A percentile compares a stretch with the other conserved stretches of the same genome.
phyloP scores from a whole-genome alignment of 92 coral and sea anemone species.

The Palythoa grandis region DNA sequence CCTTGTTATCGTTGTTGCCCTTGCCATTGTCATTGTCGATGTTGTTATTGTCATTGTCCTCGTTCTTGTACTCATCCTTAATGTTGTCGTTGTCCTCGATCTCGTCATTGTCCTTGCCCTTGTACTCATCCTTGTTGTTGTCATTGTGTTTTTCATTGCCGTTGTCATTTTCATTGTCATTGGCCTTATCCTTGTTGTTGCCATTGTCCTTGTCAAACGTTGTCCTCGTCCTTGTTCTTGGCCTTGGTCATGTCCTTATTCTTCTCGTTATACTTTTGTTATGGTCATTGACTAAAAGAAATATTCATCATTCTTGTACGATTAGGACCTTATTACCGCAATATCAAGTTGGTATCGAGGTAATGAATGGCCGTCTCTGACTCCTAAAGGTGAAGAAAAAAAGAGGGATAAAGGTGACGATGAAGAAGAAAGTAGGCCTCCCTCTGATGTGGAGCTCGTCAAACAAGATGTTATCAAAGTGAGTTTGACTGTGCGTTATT shows the following conservation, averaged over 20 bases:
- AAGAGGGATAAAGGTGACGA: constrained; percentile 40
- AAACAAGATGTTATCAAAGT: constrained; percentile 88
- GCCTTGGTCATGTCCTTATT: not conserved
- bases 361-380: constrained; percentile 74
- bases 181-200: not conserved
- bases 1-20: too few species aligned
- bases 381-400: constrained; percentile 58
- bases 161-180: too few species aligned
- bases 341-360: constrained; percentile 84
- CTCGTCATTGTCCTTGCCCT: too few species aligned
- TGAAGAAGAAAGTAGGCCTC: constrained; percentile 43
- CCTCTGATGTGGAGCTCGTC: constrained; percentile 85
- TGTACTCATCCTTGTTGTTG: not conserved
- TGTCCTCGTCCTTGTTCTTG: not conserved
- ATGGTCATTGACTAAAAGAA: not conserved
- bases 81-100: too few species aligned
- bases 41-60: too few species aligned
- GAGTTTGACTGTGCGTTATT: not conserved
- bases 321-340: constrained; percentile 63
- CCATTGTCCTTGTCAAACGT: not conserved
- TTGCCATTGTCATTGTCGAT: too few species aligned
- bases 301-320: not conserved
- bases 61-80: too few species aligned
- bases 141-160: not conserved
- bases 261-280: not conserved